phyloP scores from a whole-genome alignment of 2,888 invertebrate genomes.

The Alviniconcha strummeri region DNA sequence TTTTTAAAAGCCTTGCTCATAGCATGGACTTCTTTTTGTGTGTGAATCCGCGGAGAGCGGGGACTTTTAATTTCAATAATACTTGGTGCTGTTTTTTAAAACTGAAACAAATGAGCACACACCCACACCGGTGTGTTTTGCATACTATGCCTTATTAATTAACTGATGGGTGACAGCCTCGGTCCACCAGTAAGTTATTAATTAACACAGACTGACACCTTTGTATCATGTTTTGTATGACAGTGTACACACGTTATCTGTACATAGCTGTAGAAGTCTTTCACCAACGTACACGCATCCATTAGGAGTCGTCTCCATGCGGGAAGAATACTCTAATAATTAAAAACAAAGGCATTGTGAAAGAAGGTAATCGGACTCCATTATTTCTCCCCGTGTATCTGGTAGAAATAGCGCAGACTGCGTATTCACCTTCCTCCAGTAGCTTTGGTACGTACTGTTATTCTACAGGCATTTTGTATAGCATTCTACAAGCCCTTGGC shows the following conservation, averaged over 20 bases:
- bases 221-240: neutral
- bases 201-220: neutral
- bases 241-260: neutral
- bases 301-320: neutral
- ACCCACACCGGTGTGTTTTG: neutral
- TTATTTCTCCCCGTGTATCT: neutral
- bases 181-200: neutral
- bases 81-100: slow-evolving; percentile 8
- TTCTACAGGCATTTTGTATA: neutral
- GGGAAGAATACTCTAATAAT: neutral
- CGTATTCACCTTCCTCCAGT: neutral
- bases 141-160: neutral
- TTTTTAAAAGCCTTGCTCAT: neutral
- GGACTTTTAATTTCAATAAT: neutral
- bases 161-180: no score
- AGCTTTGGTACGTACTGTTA: neutral
- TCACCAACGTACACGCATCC: neutral
- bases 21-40: neutral
- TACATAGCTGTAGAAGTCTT: slow-evolving; percentile 20
- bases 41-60: neutral
- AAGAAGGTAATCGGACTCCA: neutral
- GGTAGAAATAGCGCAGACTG: neutral
- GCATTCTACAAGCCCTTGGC: no score
- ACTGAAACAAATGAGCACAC: neutral
- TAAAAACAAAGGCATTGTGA: neutral